Percentiles rank a stretch among this genome's conserved stretches.
Evolutionary conservation across 2,888 invertebrate genomes (phyloP).

Genomic region (Villa cingulata): DNA sequence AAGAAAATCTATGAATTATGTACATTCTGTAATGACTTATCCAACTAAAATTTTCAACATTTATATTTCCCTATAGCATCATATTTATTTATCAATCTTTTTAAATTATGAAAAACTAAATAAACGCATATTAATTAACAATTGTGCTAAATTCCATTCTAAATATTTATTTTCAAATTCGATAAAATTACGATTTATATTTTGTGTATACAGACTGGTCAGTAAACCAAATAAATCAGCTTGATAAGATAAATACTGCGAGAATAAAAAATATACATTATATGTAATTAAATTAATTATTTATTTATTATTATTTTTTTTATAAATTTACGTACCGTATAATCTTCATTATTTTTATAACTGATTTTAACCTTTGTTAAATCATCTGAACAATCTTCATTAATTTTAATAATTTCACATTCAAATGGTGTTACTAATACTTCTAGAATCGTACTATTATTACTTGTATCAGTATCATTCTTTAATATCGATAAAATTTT

Average conservation of each 20-base stretch:
- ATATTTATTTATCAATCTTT: too few relatives aligned
- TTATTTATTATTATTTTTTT: too few relatives aligned
- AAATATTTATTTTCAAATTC: not conserved
- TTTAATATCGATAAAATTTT: too few relatives aligned
- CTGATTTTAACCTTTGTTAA: not conserved
- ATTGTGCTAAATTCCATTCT: not conserved
- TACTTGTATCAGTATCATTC: too few relatives aligned
- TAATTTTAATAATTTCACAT: not conserved
- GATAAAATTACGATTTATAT: not conserved
- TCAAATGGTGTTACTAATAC: not conserved
- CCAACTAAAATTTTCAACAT: too few relatives aligned
- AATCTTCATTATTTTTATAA: not conserved
- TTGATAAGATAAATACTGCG: not conserved
- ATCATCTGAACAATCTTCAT: not conserved
- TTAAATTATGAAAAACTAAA: not conserved
- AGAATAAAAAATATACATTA: not conserved
- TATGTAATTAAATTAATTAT: too few relatives aligned
- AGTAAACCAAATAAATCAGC: not conserved
- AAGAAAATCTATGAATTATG: too few relatives aligned
- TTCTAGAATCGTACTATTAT: not conserved
- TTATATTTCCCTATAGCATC: too few relatives aligned
- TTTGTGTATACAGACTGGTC: too few relatives aligned
- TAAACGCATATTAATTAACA: not conserved
- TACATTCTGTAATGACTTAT: too few relatives aligned
- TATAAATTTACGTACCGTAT: not conserved